Conservation (phyloP, 2,113 vertebrate species). For the Vombatus ursinus region DNA sequence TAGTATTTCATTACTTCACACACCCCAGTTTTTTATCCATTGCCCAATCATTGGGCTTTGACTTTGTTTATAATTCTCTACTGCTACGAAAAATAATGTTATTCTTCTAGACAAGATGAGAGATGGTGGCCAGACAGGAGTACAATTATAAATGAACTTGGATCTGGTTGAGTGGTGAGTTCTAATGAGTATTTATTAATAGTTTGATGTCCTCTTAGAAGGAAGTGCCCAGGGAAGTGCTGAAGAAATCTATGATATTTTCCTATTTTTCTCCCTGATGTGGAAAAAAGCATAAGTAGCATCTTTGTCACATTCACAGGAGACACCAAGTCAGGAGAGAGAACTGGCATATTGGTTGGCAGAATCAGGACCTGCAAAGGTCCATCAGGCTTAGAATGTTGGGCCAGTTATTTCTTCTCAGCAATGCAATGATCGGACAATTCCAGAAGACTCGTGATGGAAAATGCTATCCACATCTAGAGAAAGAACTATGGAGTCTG, state of each 20-base stretch:
- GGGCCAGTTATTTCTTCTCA: not conserved
- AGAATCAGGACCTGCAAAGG: not conserved
- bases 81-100: not conserved
- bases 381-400: not conserved
- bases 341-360: not conserved
- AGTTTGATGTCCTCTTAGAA: not conserved
- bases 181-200: not conserved
- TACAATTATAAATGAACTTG: not conserved
- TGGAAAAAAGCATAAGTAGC: not conserved
- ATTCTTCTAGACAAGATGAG: not conserved
- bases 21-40: not conserved
- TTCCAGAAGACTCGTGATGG: too few relatives aligned
- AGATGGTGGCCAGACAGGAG: not conserved
- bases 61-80: not conserved
- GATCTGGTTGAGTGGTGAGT: not conserved
- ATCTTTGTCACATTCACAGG: not conserved
- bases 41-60: not conserved
- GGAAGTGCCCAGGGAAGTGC: not conserved
- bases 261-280: not conserved
- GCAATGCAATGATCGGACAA: too few relatives aligned
- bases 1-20: not conserved
- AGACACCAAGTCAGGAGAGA: not conserved
- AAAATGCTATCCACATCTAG: too few relatives aligned
- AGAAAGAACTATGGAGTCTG: too few relatives aligned
- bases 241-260: not conserved